These are phyloP conservation scores for Frankliniella intonsa DNA, from an alignment of 2,888 invertebrate genomes.

Conservation along the genomic window DNA sequence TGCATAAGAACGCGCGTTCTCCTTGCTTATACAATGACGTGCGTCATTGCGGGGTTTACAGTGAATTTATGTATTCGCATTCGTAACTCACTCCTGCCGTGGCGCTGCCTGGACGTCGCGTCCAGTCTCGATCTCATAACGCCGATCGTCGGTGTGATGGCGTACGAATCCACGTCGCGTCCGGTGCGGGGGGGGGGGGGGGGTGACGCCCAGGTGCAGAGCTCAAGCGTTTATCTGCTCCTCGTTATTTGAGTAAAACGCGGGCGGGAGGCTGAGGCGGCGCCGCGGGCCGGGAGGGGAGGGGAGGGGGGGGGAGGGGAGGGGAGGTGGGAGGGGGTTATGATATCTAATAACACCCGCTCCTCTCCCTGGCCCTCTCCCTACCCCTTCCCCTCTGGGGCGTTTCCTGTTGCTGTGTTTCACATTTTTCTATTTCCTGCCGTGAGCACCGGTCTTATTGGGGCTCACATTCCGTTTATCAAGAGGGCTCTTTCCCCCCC, in stretches of 20 bases:
- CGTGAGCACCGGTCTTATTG: neutral
- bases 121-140: no score
- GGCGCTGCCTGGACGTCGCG: no score
- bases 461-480: neutral
- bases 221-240: no score
- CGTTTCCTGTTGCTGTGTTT: neutral
- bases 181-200: neutral
- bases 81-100: no score
- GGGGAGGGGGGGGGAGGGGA: neutral
- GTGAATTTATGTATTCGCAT: no score
- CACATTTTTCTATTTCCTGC: conserved; percentile 15
- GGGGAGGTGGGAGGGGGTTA: neutral
- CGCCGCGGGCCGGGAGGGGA: neutral
- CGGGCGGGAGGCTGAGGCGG: neutral
- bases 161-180: neutral
- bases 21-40: no score
- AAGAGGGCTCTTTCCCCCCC: neutral
- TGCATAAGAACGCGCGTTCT: no score
- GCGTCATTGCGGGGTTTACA: no score
- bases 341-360: neutral
- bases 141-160: no score
- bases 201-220: neutral
- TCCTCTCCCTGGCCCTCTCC: neutral
- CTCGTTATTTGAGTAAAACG: no score
- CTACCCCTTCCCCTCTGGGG: neutral